A percentile compares a stretch with the other conserved stretches of the same genome.
These are phyloP conservation scores for Plagiodera versicolora DNA, from an alignment of 2,888 invertebrate species.

Conservation along the genomic window DNA sequence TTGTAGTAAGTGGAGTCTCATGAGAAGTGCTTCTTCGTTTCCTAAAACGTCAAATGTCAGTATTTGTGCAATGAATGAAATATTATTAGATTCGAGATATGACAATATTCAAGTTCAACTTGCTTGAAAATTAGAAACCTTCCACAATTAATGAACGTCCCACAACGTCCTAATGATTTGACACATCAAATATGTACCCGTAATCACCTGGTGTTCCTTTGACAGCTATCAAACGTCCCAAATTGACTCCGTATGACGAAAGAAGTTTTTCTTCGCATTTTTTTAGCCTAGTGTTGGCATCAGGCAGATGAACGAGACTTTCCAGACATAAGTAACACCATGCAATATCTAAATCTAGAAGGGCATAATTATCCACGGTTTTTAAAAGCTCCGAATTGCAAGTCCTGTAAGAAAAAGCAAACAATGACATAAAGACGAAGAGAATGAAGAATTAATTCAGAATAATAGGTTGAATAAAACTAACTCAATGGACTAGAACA, in stretches of 20 bases:
- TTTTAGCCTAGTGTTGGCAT: slow-evolving; percentile 69
- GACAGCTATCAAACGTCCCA: slow-evolving; percentile 63
- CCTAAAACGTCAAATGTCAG: too few species aligned
- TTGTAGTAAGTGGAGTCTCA: slow-evolving; percentile 78
- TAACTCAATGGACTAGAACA: too few species aligned
- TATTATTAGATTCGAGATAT: too few species aligned
- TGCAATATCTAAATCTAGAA: slow-evolving; percentile 82
- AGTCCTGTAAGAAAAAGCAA: slow-evolving; percentile 57
- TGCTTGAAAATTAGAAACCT: too few species aligned
- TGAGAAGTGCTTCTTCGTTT: slow-evolving; percentile 72
- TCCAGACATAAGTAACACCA: slow-evolving; percentile 85
- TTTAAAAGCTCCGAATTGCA: slow-evolving; percentile 68
- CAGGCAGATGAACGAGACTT: slow-evolving; percentile 70
- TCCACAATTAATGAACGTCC: too few species aligned
- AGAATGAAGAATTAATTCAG: too few species aligned
- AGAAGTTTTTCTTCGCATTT: slow-evolving; percentile 69
- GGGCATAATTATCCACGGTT: slow-evolving; percentile 79
- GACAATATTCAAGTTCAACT: too few species aligned
- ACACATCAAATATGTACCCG: too few species aligned
- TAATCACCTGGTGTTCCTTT: slow-evolving; percentile 64
- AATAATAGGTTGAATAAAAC: too few species aligned
- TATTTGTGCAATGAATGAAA: too few species aligned
- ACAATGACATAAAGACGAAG: too few species aligned
- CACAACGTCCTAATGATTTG: too few species aligned
- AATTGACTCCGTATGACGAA: slow-evolving; percentile 67